Evolutionary conservation across 23 tunicate genomes (phyloP).

Genomic region (Trididemnum clinides): DNA sequence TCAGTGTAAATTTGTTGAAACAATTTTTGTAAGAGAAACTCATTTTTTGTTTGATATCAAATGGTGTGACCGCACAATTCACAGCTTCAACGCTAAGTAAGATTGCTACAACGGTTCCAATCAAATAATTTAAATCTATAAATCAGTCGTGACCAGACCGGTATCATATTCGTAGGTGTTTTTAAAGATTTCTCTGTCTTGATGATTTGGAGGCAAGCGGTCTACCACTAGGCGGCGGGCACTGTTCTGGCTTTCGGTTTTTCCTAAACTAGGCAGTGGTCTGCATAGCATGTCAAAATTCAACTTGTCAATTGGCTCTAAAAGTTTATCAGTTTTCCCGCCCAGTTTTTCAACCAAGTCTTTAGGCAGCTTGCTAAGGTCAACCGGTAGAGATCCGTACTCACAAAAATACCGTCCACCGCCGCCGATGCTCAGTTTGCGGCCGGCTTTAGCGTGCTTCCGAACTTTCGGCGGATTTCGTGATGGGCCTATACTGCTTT

Average conservation of each 20-base stretch:
- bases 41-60: too few species aligned
- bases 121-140: neutral
- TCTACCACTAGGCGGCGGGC: constrained; percentile 51
- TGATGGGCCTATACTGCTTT: neutral
- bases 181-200: constrained; percentile 48
- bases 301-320: constrained; percentile 64
- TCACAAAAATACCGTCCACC: constrained; percentile 62
- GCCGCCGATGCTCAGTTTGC: constrained; percentile 67
- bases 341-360: constrained; percentile 62
- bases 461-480: neutral
- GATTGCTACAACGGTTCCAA: too few species aligned
- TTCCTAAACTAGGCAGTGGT: constrained; percentile 49
- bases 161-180: constrained; percentile 63
- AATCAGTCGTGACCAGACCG: constrained; percentile 65
- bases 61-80: too few species aligned
- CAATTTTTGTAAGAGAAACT: too few species aligned
- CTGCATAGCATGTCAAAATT: constrained; percentile 58
- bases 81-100: too few species aligned
- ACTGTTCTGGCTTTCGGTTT: constrained; percentile 46
- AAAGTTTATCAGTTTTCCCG: constrained; percentile 51
- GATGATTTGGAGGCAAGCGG: constrained; percentile 41
- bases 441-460: neutral
- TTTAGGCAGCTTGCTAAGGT: constrained; percentile 56
- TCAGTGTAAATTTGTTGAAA: too few species aligned
- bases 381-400: constrained; percentile 53